Conservation (phyloP, 2,888 invertebrate species). For the Latheticus oryzae region DNA sequence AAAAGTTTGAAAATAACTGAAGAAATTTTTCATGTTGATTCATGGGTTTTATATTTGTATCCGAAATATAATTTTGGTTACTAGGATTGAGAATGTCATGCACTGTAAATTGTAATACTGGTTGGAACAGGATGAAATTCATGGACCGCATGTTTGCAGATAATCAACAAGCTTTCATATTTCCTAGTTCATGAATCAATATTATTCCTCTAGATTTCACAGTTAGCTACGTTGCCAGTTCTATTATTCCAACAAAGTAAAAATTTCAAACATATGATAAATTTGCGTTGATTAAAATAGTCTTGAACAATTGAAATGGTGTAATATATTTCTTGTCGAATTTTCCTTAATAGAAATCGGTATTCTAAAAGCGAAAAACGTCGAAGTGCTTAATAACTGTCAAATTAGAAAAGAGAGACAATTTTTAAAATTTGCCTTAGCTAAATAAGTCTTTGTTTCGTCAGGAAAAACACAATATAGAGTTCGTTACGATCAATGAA, state of each 20-base stretch:
- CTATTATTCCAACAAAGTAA: not conserved
- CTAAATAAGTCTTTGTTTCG: constrained; percentile 28
- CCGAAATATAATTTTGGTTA: too few relatives aligned
- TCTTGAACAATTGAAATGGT: constrained; percentile 13
- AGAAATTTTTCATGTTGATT: too few relatives aligned
- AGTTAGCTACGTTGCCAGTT: constrained; percentile 30
- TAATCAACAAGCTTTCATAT: constrained; percentile 36
- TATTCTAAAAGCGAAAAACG: constrained; percentile 10
- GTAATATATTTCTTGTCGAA: not conserved
- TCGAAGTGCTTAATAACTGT: constrained; percentile 17
- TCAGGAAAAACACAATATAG: constrained; percentile 17
- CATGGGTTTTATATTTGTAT: too few relatives aligned
- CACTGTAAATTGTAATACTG: constrained; percentile 13
- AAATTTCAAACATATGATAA: constrained; percentile 4
- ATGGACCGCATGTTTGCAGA: constrained; percentile 38
- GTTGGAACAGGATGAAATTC: constrained; percentile 29
- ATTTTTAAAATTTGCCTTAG: constrained; percentile 29
- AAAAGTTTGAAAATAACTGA: constrained; percentile 38
- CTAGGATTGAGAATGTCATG: too few relatives aligned
- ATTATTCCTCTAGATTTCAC: constrained; percentile 32
- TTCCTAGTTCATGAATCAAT: constrained; percentile 39
- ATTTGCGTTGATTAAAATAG: constrained; percentile 7
- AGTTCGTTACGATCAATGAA: constrained; percentile 30
- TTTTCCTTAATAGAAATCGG: constrained; percentile 4
- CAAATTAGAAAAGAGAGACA: constrained; percentile 22